A percentile compares a stretch with the other conserved stretches of the same genome.
Conservation (phyloP, 1,140 invertebrate genomes). For the Nautilus pompilius region DNA sequence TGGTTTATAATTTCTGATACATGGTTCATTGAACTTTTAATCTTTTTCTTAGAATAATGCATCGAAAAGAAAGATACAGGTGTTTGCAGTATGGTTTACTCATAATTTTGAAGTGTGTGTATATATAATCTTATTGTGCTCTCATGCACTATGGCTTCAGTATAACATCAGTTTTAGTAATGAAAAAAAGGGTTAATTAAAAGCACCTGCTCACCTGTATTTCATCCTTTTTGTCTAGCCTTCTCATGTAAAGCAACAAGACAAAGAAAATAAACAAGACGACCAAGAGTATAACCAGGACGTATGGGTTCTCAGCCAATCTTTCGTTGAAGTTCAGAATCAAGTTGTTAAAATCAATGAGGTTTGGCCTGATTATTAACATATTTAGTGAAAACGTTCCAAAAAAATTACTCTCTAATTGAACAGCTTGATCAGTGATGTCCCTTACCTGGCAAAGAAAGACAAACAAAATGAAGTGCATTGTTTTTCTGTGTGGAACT, state of each 20-base stretch:
- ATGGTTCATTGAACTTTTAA: background rate
- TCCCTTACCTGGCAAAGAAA: no score
- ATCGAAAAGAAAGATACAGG: background rate
- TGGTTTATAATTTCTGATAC: background rate
- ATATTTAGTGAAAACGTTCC: conserved; percentile 21
- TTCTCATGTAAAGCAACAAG: conserved; percentile 12
- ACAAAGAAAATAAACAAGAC: conserved; percentile 11
- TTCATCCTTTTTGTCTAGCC: conserved; percentile 16
- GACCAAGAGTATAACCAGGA: conserved; percentile 16
- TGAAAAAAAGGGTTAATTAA: background rate
- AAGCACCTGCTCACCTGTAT: conserved; percentile 10
- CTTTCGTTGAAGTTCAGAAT: conserved; percentile 24
- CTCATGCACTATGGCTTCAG: background rate
- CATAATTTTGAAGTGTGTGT: background rate
- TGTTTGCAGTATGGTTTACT: background rate
- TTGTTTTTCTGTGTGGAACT: no score
- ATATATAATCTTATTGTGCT: background rate
- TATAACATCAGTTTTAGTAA: background rate
- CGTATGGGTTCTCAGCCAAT: conserved; percentile 23
- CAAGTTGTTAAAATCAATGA: conserved; percentile 25
- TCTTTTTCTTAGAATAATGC: background rate
- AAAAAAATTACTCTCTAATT: conserved; percentile 27
- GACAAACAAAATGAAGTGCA: no score
- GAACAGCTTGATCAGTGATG: no score
- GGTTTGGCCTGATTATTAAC: conserved; percentile 15